Conservation (phyloP, 2,113 vertebrate genomes). For the Nibea albiflora region DNA sequence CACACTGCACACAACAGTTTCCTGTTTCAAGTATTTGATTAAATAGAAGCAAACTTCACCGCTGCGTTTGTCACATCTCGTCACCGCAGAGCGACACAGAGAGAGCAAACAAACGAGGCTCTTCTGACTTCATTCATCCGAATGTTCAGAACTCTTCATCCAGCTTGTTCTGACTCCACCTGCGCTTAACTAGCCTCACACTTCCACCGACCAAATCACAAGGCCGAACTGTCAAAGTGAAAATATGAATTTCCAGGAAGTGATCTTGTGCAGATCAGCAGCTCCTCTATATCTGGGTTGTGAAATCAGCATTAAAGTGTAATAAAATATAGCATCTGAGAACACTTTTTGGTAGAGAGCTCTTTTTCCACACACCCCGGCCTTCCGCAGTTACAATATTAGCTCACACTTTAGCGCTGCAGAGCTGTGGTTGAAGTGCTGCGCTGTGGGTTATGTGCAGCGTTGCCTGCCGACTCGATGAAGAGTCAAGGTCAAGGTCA, state of each 20-base stretch:
- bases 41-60: conserved; percentile 4
- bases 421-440: conserved; percentile 19
- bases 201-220: not conserved
- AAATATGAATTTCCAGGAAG: conserved; percentile 31
- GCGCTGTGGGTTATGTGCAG: not conserved
- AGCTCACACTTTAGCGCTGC: conserved; percentile 6
- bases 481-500: no score
- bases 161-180: conserved; percentile 2
- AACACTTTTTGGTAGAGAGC: conserved; percentile 6
- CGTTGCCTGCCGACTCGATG: no score
- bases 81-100: not conserved
- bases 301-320: conserved; percentile 29
- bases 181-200: not conserved
- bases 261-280: conserved; percentile 14
- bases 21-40: conserved; percentile 66
- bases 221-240: not conserved
- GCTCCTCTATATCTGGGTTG: conserved; percentile 35
- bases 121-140: not conserved
- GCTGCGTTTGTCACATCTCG: not conserved
- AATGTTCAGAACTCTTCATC: no score
- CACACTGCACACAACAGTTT: conserved; percentile 34
- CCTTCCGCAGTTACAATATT: not conserved
- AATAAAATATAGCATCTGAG: not conserved
- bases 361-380: conserved; percentile 20
- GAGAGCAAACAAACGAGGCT: not conserved